Evolutionary conservation across 2,888 invertebrate genomes (phyloP), one percentile per base, ranked within the genome.

Genomic region (Cylindroiulus punctatus): DNA sequence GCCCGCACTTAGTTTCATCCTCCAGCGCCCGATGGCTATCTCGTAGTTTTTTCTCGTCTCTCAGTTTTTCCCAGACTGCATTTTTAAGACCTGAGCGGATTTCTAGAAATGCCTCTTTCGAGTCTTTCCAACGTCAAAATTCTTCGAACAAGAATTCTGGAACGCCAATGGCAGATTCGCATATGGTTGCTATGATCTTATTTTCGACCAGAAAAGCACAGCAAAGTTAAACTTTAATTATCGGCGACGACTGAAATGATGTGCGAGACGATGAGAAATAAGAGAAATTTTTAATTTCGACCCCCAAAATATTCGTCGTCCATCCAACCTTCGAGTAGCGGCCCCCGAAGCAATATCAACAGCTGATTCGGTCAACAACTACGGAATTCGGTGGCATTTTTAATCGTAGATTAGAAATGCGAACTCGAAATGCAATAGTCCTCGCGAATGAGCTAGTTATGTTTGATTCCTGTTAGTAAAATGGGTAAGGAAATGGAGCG

Each of bases 401-500:
- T 26, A 76, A 26, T 19, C 19, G 4, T 10, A 76, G 19, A 30
- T 22, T 76, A 12, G 22, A 76, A 22, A 76, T 76, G 76, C 76
- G 76, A 76, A 14, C 30, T 30, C 3, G 10, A 30, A 26, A 76
- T 76, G 30, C 30, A n/a, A 7, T 65, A 26, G 2, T 7, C 65
- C 26, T 65, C 26, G 65, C 1, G 10, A 65, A 30, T 30, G 14
- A 26, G 1, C 76, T 76, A 76, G 26, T 76, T 76, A 76, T 76
- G 26, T 76, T 76, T 76, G 30, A 76, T 76, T 76, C 76, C 76
- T 76, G 76, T 76, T 26, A 76, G 22, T 76, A 76, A 76, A 76
- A 76, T 76, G 76, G 76, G 76, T 76, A 76, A 76, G 76, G 22
- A 76, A 30, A 7, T 76, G 14, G 36, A 36, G 22, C 76, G 30